Conservation (phyloP, 2,113 vertebrate species). For the Solea solea region DNA sequence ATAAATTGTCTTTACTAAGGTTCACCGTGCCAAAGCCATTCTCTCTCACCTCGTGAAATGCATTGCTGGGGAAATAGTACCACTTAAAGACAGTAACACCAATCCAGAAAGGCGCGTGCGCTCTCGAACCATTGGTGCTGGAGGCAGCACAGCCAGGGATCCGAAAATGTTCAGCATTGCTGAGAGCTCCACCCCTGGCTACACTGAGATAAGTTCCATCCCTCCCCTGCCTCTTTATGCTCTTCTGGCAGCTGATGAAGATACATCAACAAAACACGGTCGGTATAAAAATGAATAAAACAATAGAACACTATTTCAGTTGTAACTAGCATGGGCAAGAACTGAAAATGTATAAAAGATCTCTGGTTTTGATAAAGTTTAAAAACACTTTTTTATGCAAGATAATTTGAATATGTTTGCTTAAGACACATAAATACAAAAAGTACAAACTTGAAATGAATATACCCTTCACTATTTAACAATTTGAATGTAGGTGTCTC, state of each 20-base stretch:
- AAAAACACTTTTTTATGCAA: too few relatives aligned
- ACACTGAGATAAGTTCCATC: slow-evolving; percentile 95
- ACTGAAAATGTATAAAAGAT: too few relatives aligned
- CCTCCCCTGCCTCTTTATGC: slow-evolving; percentile 95
- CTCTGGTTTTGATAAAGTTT: too few relatives aligned
- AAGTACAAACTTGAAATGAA: too few relatives aligned
- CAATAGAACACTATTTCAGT: not conserved
- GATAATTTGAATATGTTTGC: too few relatives aligned
- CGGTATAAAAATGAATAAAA: slow-evolving; percentile 2
- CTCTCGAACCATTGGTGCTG: slow-evolving; percentile 93
- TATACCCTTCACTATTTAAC: too few relatives aligned
- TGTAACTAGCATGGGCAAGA: too few relatives aligned
- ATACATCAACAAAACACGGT: slow-evolving; percentile 78
- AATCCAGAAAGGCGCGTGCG: slow-evolving; percentile 87
- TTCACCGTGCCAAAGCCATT: slow-evolving; percentile 92
- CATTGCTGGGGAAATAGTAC: slow-evolving; percentile 95
- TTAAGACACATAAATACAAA: too few relatives aligned
- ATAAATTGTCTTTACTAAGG: slow-evolving; percentile 46
- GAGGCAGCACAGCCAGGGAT: slow-evolving; percentile 92
- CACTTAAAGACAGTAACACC: slow-evolving; percentile 83
- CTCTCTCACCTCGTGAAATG: slow-evolving; percentile 96
- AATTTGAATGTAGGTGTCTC: too few relatives aligned
- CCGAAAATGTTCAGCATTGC: slow-evolving; percentile 88
- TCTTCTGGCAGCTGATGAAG: slow-evolving; percentile 93
- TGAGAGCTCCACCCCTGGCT: slow-evolving; percentile 86